Conservation (phyloP, 2,113 vertebrate species). For the Boulengeromyrus knoepffleri region DNA sequence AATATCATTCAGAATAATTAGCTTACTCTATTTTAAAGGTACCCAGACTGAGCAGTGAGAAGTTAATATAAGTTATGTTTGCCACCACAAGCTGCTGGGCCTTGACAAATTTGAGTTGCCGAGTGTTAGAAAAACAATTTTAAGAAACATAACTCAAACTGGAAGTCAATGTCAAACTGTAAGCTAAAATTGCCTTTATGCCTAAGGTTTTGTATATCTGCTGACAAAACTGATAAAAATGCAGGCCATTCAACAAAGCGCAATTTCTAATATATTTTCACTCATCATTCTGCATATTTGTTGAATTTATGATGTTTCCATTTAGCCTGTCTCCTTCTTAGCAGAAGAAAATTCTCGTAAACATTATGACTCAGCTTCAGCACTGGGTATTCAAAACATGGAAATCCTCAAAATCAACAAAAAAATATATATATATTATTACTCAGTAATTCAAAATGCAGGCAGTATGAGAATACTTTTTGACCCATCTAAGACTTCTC, state of each 20-base stretch:
- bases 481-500: background rate
- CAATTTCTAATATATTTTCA: background rate
- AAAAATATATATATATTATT: background rate
- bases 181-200: background rate
- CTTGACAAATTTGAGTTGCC: background rate
- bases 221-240: background rate
- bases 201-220: background rate
- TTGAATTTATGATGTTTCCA: background rate
- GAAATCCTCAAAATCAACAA: background rate
- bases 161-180: background rate
- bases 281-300: background rate
- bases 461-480: background rate
- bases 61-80: background rate
- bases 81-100: background rate
- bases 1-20: background rate
- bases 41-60: background rate
- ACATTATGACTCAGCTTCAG: background rate
- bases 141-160: background rate
- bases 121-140: background rate
- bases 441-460: background rate
- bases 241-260: background rate
- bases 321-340: background rate
- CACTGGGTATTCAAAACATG: background rate
- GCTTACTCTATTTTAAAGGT: background rate
- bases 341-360: background rate